phyloP scores from a whole-genome alignment of 2,888 invertebrate genomes.

The Machimus atricapillus region DNA sequence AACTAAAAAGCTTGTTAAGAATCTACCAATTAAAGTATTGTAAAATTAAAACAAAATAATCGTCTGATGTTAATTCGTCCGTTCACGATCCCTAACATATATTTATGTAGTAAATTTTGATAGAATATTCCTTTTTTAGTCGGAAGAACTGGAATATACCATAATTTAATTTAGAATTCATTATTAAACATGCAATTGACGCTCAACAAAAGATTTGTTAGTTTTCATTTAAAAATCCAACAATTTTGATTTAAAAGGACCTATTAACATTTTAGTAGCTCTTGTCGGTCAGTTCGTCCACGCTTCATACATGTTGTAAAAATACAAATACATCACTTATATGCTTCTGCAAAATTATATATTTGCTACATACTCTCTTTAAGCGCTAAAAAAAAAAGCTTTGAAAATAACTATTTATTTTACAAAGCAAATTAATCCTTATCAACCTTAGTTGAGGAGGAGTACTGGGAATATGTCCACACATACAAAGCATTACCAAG shows the following conservation, averaged over 20 bases:
- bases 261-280: no score
- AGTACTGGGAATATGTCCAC: constrained; percentile 46
- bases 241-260: no score
- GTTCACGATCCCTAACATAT: no score
- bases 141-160: neutral
- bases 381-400: neutral
- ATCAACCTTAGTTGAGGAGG: constrained; percentile 40
- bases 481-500: constrained; percentile 44
- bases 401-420: neutral
- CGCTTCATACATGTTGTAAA: neutral
- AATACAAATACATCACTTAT: neutral
- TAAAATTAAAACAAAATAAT: neutral
- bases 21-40: no score
- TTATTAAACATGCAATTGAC: no score
- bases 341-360: neutral
- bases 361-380: neutral
- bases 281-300: no score
- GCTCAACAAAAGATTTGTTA: no score
- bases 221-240: no score
- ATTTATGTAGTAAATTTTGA: neutral
- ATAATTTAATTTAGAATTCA: no score
- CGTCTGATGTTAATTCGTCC: no score
- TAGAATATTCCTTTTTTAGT: neutral
- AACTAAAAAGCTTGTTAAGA: no score
- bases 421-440: constrained; percentile 27